Evolutionary conservation across 2,113 vertebrate species (phyloP).

Genomic region (Tangachromis dhanisi): DNA sequence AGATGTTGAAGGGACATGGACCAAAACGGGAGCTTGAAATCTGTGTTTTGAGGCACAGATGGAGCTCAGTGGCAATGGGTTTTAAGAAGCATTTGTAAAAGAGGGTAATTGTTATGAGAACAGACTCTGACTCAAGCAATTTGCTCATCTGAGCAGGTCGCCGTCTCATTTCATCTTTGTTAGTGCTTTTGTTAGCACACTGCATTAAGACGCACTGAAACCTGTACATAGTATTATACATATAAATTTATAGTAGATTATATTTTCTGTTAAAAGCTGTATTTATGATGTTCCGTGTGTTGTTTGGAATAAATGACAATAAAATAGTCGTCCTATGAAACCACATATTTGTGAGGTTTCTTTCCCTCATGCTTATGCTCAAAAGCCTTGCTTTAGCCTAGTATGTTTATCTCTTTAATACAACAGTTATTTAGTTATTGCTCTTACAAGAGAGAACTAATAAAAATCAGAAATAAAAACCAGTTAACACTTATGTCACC

Average conservation of each 20-base stretch:
- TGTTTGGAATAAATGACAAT: slow-evolving; percentile 25
- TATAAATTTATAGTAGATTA: slow-evolving; percentile 21
- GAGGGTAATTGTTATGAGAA: background rate
- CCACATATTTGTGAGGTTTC: background rate
- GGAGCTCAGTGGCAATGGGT: background rate
- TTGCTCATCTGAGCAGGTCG: background rate
- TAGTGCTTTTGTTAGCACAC: slow-evolving; percentile 42
- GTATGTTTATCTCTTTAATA: background rate
- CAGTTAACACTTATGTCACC: background rate
- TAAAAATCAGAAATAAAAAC: background rate
- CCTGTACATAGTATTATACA: slow-evolving; percentile 60
- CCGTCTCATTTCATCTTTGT: background rate
- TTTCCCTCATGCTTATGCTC: background rate
- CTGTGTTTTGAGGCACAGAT: background rate
- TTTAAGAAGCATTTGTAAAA: background rate
- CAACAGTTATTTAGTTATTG: background rate
- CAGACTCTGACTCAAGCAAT: background rate
- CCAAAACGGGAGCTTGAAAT: background rate
- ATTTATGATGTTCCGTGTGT: slow-evolving; percentile 56
- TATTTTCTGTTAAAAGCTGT: slow-evolving; percentile 55
- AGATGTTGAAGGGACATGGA: slow-evolving; percentile 65
- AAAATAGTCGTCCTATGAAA: slow-evolving; percentile 28
- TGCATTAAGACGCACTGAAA: slow-evolving; percentile 62
- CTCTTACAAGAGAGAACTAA: background rate
- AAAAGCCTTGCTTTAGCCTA: background rate